phyloP scores from a whole-genome alignment of 2,888 invertebrate species.

The Plebejus argus region DNA sequence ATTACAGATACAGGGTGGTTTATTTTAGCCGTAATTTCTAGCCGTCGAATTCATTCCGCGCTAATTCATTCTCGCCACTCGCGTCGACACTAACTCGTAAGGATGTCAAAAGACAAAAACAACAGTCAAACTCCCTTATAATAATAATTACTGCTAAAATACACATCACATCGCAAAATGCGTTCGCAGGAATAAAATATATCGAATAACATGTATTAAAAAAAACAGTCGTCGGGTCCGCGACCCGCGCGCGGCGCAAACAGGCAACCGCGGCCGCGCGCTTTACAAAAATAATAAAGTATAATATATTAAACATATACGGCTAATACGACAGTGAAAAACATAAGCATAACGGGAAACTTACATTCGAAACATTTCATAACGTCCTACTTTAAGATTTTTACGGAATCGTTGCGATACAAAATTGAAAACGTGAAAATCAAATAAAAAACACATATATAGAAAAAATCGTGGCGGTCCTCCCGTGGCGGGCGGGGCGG shows the following conservation, averaged over 20 bases:
- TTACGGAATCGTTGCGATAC: conserved; percentile 80
- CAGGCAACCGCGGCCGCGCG: conserved; percentile 78
- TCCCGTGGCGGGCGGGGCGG: conserved; percentile 60
- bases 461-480: conserved; percentile 70
- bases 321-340: conserved; percentile 72
- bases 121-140: conserved; percentile 81
- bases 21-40: conserved; percentile 75
- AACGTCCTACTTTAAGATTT: conserved; percentile 82
- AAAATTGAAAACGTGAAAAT: conserved; percentile 81
- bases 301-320: conserved; percentile 73
- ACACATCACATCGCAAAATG: conserved; percentile 87
- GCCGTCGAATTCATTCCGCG: conserved; percentile 67
- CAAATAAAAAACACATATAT: conserved; percentile 79
- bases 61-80: conserved; percentile 69
- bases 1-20: conserved; percentile 72
- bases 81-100: conserved; percentile 76
- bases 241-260: conserved; percentile 72
- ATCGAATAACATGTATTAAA: conserved; percentile 84
- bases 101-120: conserved; percentile 75
- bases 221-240: conserved; percentile 72
- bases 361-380: conserved; percentile 81
- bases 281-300: conserved; percentile 58
- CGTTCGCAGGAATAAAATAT: conserved; percentile 90
- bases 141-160: conserved; percentile 83
- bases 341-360: conserved; percentile 82